Evolutionary conservation across 2,888 invertebrate genomes (phyloP), one percentile per base, ranked within the genome.

Genomic region (Ashinkailepas kermadecensis): DNA sequence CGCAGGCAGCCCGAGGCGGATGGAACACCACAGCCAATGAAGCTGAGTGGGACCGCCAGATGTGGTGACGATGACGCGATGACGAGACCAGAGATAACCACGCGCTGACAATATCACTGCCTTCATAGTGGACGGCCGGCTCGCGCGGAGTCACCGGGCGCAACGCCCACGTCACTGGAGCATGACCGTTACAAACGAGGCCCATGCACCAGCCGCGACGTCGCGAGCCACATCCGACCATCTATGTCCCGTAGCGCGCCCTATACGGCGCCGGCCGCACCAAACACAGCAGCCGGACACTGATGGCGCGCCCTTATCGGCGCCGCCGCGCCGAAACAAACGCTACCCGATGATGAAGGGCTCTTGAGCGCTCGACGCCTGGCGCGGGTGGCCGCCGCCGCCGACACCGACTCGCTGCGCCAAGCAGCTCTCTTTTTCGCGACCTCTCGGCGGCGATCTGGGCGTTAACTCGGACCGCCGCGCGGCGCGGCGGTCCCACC

Each of bases 101-200:
- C 1, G 39, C 39, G 39, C 39, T 39, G 39, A 39, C 39, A n/a
- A n/a, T n/a, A n/a, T n/a, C n/a, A 39, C 39, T 39, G 39, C 39
- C 39, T 39, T 39, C 39, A 39, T 39, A 39, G 39, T 39, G 1
- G 39, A 39, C 39, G 67, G 67, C 67, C 67, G 67, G 25, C 65
- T 13, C 39, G 39, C 39, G 39, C 39, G 39, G 39, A 39, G 65
- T 23, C 65, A 23, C 65, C n/a, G 23, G 23, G 23, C 65, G 65
- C 67, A 11, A 21, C 67, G 67, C 12, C 67, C 23, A 67, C 25
- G 23, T 10, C 25, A 67, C 25, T 25, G 67, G 67, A 10, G n/a
- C 39, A 4, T 39, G 67, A 25, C 70, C 70, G 70, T 70, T 39
- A 70, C 70, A 70, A 70, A 70, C 70, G 70, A 70, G 39, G 70